phyloP scores from a whole-genome alignment of 2,113 vertebrate species.

The Morone saxatilis region DNA sequence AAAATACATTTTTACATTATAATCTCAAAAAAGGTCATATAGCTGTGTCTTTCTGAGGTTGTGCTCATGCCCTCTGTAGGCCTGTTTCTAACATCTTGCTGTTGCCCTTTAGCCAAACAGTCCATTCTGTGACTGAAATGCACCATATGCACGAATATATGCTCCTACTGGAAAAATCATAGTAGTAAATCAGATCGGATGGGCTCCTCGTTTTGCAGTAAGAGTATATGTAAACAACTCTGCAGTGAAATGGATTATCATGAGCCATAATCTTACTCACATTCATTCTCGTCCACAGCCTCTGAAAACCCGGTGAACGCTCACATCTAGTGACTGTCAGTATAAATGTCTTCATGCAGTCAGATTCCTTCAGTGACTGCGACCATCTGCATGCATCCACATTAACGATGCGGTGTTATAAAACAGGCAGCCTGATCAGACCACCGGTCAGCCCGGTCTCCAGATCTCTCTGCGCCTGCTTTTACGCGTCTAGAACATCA shows the following conservation, averaged over 20 bases:
- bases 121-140: neutral
- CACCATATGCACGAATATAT: neutral
- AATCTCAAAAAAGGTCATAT: neutral
- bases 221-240: neutral
- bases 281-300: constrained; percentile 4
- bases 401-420: constrained; percentile 9
- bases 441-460: neutral
- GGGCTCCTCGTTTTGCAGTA: neutral
- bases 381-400: constrained; percentile 18
- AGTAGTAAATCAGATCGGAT: neutral
- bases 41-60: neutral
- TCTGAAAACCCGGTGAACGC: neutral
- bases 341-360: neutral
- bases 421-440: neutral
- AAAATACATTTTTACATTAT: neutral
- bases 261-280: constrained; percentile 26
- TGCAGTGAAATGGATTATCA: neutral
- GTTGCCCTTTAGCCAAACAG: neutral
- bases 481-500: neutral
- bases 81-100: neutral
- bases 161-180: neutral
- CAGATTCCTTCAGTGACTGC: constrained; percentile 40
- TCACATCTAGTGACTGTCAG: neutral
- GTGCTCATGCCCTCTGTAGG: neutral
- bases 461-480: neutral